A percentile compares a stretch with the other conserved stretches of the same genome.
Conservation (phyloP, 2,888 invertebrate genomes). For the Bombylius discolor region DNA sequence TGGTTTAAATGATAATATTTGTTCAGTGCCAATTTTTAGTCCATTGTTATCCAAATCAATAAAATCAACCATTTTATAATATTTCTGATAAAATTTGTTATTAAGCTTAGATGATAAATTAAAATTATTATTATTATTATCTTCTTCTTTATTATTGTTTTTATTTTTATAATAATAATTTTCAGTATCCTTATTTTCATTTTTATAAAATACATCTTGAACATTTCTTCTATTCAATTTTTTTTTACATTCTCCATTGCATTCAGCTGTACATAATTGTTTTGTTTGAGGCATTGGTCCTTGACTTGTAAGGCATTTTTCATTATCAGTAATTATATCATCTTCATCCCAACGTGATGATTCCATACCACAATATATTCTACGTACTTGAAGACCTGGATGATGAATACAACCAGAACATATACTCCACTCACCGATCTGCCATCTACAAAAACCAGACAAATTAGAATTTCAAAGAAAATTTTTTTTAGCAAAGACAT, state of each 20-base stretch:
- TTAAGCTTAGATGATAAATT: too few relatives aligned
- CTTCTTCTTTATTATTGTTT: too few relatives aligned
- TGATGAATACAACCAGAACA: constrained; percentile 43
- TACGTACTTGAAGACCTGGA: constrained; percentile 35
- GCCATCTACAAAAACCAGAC: constrained; percentile 39
- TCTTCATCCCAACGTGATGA: constrained; percentile 35
- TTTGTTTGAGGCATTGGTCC: constrained; percentile 23
- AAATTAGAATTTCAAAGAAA: too few relatives aligned
- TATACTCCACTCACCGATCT: constrained; percentile 49
- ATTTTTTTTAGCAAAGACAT: too few relatives aligned
- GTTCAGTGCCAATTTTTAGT: background rate
- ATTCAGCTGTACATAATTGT: constrained; percentile 31
- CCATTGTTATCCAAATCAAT: background rate
- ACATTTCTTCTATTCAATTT: background rate
- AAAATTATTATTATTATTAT: background rate
- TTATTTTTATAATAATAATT: too few relatives aligned
- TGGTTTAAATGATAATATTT: background rate
- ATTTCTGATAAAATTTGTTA: background rate
- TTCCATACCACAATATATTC: constrained; percentile 40
- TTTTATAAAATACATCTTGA: background rate
- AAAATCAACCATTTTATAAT: background rate
- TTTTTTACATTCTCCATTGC: background rate
- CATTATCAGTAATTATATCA: constrained; percentile 35
- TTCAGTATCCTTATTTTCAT: too few relatives aligned
- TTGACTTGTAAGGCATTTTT: constrained; percentile 23